A percentile compares a stretch with the other conserved stretches of the same genome.
Evolutionary conservation across 2,888 invertebrate species (phyloP).

Genomic region (Steinernema carpocapsae): DNA sequence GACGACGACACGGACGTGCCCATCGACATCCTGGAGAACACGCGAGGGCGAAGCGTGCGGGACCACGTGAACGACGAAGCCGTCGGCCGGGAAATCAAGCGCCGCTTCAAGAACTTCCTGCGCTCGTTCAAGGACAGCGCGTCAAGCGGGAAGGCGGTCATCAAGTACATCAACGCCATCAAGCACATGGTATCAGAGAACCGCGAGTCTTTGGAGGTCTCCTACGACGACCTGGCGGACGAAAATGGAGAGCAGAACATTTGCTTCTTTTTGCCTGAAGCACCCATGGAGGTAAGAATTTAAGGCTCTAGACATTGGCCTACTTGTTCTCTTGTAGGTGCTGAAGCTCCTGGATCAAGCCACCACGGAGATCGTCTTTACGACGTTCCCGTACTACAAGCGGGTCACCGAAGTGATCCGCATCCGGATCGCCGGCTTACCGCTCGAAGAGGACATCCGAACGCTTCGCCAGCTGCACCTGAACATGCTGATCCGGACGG

Average conservation of each 20-base stretch:
- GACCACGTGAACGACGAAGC: slow-evolving; percentile 97
- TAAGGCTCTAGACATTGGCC: not conserved
- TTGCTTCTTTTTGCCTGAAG: slow-evolving; percentile 95
- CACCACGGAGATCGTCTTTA: slow-evolving; percentile 79
- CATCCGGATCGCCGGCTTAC: slow-evolving; percentile 90
- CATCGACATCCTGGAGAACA: slow-evolving; percentile 96
- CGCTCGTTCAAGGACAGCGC: slow-evolving; percentile 55
- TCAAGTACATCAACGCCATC: slow-evolving; percentile 62
- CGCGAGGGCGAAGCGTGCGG: slow-evolving; percentile 86
- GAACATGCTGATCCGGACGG: slow-evolving; percentile 89
- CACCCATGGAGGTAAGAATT: slow-evolving; percentile 74
- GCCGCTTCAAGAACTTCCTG: slow-evolving; percentile 73
- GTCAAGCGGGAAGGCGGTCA: slow-evolving; percentile 38
- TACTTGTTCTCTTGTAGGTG: slow-evolving; percentile 46
- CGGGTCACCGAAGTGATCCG: slow-evolving; percentile 86
- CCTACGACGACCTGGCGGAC: slow-evolving; percentile 88
- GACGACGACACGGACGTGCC: slow-evolving; percentile 62
- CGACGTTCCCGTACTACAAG: slow-evolving; percentile 93
- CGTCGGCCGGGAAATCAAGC: slow-evolving; percentile 91
- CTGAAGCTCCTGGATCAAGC: slow-evolving; percentile 69
- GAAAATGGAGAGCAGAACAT: slow-evolving; percentile 82
- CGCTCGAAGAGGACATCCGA: slow-evolving; percentile 91
- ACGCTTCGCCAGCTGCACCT: slow-evolving; percentile 81
- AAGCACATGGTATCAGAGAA: slow-evolving; percentile 72
- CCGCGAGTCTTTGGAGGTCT: slow-evolving; percentile 84